These are phyloP conservation scores for Pseudachorutes palmiensis DNA, from an alignment of 1,140 invertebrate species.

Conservation along the genomic window DNA sequence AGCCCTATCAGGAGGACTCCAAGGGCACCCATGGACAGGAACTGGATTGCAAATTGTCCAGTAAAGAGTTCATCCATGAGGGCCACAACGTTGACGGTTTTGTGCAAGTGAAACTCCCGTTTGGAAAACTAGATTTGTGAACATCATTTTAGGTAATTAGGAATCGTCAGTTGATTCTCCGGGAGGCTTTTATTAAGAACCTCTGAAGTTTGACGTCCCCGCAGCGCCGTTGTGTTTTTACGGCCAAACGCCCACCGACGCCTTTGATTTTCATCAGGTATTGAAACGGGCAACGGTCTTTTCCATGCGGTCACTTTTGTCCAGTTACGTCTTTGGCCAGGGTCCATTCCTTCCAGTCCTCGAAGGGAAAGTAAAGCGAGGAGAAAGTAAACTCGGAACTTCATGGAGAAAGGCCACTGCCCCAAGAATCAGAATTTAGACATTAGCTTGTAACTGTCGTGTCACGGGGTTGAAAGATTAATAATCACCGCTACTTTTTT, in stretches of 20 bases:
- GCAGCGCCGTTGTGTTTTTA: not conserved
- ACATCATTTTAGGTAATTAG: not conserved
- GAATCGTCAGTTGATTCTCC: not conserved
- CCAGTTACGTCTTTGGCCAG: too few species aligned
- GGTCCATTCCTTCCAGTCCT: too few species aligned
- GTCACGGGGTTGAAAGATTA: too few species aligned
- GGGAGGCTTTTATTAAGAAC: not conserved
- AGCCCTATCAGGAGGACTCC: not conserved
- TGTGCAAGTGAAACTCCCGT: not conserved
- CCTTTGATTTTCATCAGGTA: not conserved
- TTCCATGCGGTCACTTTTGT: too few species aligned
- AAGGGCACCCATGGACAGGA: not conserved
- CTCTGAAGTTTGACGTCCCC: not conserved
- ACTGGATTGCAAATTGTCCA: slow-evolving; percentile 1
- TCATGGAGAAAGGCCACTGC: too few species aligned
- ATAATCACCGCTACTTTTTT: too few species aligned
- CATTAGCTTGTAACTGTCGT: too few species aligned
- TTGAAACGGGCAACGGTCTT: too few species aligned
- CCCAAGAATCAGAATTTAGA: too few species aligned
- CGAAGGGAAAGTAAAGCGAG: too few species aligned
- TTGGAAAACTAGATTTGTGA: not conserved
- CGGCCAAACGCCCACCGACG: not conserved
- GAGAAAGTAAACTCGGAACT: too few species aligned
- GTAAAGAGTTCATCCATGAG: not conserved
- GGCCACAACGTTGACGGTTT: not conserved